phyloP scores from a whole-genome alignment of 2,888 invertebrate genomes.

The Antheraea assamensis region DNA sequence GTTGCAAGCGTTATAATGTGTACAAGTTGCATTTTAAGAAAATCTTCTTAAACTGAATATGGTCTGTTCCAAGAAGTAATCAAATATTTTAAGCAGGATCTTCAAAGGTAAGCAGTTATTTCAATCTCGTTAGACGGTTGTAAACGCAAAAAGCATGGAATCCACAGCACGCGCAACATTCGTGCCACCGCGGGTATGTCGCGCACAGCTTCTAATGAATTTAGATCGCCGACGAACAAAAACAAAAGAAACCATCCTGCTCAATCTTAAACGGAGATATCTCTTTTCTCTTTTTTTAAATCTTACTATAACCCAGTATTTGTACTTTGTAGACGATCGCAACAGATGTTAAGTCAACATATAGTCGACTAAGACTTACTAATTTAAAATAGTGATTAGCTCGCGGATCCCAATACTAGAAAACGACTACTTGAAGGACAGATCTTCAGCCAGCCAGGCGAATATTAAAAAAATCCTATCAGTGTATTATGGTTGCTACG shows the following conservation, averaged over 20 bases:
- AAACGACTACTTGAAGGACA: no score
- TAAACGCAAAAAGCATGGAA: constrained; percentile 71
- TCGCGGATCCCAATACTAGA: no score
- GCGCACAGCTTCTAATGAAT: constrained; percentile 55
- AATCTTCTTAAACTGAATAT: constrained; percentile 27
- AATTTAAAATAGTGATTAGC: neutral
- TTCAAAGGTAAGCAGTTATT: constrained; percentile 67
- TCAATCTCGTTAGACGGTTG: constrained; percentile 72
- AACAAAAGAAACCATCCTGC: constrained; percentile 50
- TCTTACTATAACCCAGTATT: neutral
- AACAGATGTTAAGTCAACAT: no score
- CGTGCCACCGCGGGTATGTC: constrained; percentile 56
- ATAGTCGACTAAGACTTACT: neutral
- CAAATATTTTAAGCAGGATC: constrained; percentile 43
- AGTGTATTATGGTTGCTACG: neutral
- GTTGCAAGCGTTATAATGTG: neutral
- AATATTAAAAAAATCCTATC: neutral
- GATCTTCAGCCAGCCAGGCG: no score
- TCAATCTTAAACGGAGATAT: constrained; percentile 29
- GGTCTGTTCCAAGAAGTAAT: constrained; percentile 58
- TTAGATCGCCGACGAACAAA: constrained; percentile 68
- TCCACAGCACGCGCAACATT: constrained; percentile 51
- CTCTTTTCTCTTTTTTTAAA: neutral
- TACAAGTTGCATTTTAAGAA: neutral
- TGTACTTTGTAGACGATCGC: no score